Evolutionary conservation across 2,797 vertebrate species (phyloP).

Genomic region (Eulemur mongoz): DNA sequence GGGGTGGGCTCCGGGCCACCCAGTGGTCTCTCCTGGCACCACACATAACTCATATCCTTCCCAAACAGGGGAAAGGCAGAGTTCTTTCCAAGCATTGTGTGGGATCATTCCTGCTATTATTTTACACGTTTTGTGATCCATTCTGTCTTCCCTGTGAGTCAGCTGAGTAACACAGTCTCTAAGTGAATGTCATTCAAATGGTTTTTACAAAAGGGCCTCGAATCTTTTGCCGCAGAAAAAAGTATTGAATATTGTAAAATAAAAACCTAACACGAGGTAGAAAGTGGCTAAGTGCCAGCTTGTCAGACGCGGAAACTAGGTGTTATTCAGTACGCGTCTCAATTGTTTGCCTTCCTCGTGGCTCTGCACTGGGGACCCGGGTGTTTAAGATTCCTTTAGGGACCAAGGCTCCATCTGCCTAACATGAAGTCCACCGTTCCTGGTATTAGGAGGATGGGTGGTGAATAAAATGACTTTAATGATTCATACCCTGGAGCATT

Average conservation of each 20-base stretch:
- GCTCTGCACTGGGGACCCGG: accelerated
- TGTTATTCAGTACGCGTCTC: not conserved
- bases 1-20: not conserved
- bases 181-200: not conserved
- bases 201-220: not conserved
- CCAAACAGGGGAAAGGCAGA: not conserved
- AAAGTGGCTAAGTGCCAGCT: not conserved
- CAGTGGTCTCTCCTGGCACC: not conserved
- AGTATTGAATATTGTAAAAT: not conserved
- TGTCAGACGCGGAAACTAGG: not conserved
- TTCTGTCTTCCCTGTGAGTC: not conserved
- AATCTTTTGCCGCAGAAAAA: not conserved
- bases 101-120: not conserved
- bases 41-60: not conserved
- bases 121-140: not conserved
- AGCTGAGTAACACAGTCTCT: not conserved
- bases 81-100: not conserved
- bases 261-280: not conserved
- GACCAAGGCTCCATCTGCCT: no score
- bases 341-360: no score
- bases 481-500: not conserved
- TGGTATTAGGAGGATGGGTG: no score
- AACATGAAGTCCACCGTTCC: not conserved
- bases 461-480: no score
- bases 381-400: not conserved